Percentiles rank a stretch among this genome's conserved stretches.
Conservation (phyloP, 2,113 vertebrate species). For the Syngnathus floridae region DNA sequence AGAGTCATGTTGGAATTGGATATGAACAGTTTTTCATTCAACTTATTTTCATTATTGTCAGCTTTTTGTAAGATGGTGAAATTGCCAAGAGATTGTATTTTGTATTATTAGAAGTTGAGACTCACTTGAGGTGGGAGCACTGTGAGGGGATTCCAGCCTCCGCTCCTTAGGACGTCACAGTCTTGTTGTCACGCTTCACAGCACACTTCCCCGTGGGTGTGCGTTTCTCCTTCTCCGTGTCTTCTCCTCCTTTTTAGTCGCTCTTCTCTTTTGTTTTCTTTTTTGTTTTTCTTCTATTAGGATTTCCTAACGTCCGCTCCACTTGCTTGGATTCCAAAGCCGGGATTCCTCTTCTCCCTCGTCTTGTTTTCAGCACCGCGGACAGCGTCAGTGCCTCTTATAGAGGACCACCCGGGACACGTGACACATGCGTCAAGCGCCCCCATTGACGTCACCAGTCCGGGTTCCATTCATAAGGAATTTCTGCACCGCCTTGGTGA, state of each 20-base stretch:
- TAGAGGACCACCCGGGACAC: constrained; percentile 34
- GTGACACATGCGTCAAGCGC: constrained; percentile 55
- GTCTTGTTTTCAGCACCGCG: constrained; percentile 34
- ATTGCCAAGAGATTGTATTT: neutral
- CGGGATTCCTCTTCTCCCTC: constrained; percentile 8
- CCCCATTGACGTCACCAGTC: constrained; percentile 59
- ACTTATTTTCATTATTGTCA: neutral
- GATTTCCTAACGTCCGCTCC: neutral
- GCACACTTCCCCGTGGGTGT: neutral
- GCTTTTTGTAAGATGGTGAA: too few relatives aligned
- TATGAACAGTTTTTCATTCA: too few relatives aligned
- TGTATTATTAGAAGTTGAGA: neutral
- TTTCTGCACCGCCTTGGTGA: neutral
- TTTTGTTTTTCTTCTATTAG: neutral
- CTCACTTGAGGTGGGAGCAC: constrained; percentile 29
- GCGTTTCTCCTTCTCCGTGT: neutral
- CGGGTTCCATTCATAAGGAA: constrained; percentile 58
- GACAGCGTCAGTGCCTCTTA: constrained; percentile 36
- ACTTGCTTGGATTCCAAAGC: neutral
- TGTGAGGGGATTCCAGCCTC: constrained; percentile 34
- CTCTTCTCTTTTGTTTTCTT: neutral
- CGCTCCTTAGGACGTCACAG: constrained; percentile 29
- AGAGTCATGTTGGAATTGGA: neutral
- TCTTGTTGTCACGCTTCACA: constrained; percentile 14
- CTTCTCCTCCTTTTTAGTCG: neutral